Evolutionary conservation across 2,888 invertebrate species (phyloP).

Genomic region (Meloe dianella): DNA sequence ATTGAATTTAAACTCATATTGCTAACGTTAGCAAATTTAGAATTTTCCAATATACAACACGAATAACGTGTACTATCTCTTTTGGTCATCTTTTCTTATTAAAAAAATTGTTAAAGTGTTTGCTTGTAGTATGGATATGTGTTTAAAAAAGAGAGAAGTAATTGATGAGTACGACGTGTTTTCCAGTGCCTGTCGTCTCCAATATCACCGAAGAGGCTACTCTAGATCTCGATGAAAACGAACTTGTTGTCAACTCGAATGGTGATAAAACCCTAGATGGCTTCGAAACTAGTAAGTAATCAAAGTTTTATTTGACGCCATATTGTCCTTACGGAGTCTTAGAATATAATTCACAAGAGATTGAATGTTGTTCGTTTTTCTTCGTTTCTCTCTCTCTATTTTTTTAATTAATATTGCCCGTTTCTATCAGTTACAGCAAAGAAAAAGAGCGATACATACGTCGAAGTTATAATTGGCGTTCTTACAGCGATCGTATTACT

Average conservation of each 20-base stretch:
- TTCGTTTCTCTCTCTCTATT: conserved; percentile 36
- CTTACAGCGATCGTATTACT: conserved; percentile 71
- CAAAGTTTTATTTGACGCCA: conserved; percentile 4
- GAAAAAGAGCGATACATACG: conserved; percentile 65
- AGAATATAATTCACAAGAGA: conserved; percentile 3
- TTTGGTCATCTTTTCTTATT: conserved; percentile 37
- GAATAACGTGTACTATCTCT: conserved; percentile 45
- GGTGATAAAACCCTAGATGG: conserved; percentile 62
- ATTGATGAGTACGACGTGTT: conserved; percentile 13
- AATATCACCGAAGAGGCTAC: conserved; percentile 63
- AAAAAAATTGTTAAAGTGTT: conserved; percentile 35
- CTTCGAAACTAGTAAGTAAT: conserved; percentile 65
- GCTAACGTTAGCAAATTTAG: not conserved
- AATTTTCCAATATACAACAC: not conserved
- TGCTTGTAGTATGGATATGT: conserved; percentile 26
- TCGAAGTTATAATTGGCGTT: conserved; percentile 69
- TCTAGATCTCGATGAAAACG: conserved; percentile 61
- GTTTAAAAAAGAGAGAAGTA: conserved; percentile 6
- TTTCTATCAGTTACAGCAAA: conserved; percentile 66
- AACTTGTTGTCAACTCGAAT: conserved; percentile 62
- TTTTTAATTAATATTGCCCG: no score
- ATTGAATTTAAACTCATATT: not conserved
- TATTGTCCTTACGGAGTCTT: not conserved
- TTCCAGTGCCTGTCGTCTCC: conserved; percentile 55
- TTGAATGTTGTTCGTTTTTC: conserved; percentile 14